Evolutionary conservation across 2,113 vertebrate species (phyloP), one percentile per base, ranked within the genome.

Genomic region (Centropristis striata): DNA sequence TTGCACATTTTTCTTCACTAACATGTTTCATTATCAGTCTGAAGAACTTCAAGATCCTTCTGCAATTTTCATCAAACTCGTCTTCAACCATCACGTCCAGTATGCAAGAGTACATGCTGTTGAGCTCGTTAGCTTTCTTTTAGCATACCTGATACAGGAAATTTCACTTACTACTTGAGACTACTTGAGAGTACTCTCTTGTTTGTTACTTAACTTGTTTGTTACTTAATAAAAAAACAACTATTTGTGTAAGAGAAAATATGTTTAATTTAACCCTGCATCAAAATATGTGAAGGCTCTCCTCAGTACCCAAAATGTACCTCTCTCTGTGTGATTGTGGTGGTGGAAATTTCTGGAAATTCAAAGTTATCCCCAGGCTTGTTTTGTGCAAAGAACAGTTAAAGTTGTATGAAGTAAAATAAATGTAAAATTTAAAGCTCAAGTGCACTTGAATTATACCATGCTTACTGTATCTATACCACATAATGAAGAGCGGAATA

Each of bases 331-430:
- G 23, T 47, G 16, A 61, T 12, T 32, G 14, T 10, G 12, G 23
- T 13, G 9, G 8, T 46, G 6, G 21, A 61, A 8, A n/a, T 25
- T 15, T 27, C 44, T 6, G 4, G 18, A 32, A 67, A 42, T 14
- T 39, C 15, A 14, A 36, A 65, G 50, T 13, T 20, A 37, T 42
- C 20, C 25, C 27, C 4, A 47, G 36, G 37, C 39, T 37, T 53
- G 49, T 76, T 86, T 23, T 37, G 42, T 67, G 39, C 39, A 78
- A 81, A 57, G 23, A 41, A 39, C 32, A 4, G 44, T 46, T 28
- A 61, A 81, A 25, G 18, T 70, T 75, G 21, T 11, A 49, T 55
- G 5, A 67, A 73, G 53, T 67, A 20, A 55, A 42, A 23, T 41
- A 27, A 67, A 41, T 72, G n/a, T 44, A 53, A 57, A 81, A 27